Percentiles rank a stretch among this genome's conserved stretches.
These are phyloP conservation scores for Malurus splendens DNA, from an alignment of 2,797 vertebrate species.

Conservation along the genomic window DNA sequence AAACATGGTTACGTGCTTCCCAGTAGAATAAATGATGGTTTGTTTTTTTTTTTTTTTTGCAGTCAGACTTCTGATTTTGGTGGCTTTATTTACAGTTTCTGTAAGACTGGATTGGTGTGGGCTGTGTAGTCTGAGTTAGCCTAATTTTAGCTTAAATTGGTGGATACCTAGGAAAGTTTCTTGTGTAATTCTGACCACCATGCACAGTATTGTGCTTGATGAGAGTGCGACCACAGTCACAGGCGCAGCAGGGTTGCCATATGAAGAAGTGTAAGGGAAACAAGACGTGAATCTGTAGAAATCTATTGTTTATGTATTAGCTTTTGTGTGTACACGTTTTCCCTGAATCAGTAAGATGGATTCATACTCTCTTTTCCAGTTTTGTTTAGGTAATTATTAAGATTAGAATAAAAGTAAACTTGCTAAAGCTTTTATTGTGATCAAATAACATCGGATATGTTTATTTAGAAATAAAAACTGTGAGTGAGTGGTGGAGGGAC, in stretches of 20 bases:
- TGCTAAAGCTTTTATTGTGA: not conserved
- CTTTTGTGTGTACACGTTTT: not conserved
- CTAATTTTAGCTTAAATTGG: not conserved
- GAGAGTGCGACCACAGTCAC: not conserved
- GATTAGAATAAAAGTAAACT: not conserved
- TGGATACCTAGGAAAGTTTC: not conserved
- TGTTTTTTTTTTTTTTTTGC: not conserved
- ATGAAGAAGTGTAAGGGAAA: not conserved
- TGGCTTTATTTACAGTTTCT: not conserved
- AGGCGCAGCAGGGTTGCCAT: not conserved
- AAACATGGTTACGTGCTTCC: not conserved
- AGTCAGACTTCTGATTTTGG: not conserved
- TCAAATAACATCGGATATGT: not conserved
- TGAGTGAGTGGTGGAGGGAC: not conserved
- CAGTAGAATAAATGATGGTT: not conserved
- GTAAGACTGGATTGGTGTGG: not conserved
- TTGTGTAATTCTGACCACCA: not conserved
- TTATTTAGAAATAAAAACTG: not conserved
- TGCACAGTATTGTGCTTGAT: not conserved
- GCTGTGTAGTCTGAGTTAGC: not conserved
- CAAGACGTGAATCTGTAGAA: not conserved
- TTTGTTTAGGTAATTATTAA: not conserved
- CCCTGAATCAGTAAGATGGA: not conserved
- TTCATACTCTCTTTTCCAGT: not conserved
- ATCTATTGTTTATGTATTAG: accelerated